Evolutionary conservation across 2,888 invertebrate species (phyloP).

Genomic region (Xanthia icteritia): DNA sequence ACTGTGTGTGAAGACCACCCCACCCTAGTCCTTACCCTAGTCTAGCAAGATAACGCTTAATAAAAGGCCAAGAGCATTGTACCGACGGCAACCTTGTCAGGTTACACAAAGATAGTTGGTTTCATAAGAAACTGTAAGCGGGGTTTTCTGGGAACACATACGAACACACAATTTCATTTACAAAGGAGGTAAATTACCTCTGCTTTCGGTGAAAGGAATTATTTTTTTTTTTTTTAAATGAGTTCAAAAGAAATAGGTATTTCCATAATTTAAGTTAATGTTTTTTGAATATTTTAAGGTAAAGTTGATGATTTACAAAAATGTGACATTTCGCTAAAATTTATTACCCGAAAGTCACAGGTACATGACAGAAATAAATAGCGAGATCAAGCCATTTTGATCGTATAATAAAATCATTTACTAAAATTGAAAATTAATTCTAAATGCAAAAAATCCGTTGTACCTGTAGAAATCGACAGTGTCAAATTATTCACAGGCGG

Average conservation of each 20-base stretch:
- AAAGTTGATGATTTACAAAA: background rate
- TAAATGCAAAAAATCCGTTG: slow-evolving; percentile 20
- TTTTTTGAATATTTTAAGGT: too few relatives aligned
- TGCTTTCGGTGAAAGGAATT: background rate
- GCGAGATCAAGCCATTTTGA: slow-evolving; percentile 29
- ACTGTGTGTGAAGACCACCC: background rate
- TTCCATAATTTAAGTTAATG: background rate
- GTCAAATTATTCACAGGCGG: slow-evolving; percentile 59
- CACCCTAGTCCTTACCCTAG: background rate
- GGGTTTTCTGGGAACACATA: background rate
- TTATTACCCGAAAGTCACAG: slow-evolving; percentile 5
- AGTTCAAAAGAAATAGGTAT: background rate
- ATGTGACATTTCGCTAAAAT: background rate
- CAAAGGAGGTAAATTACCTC: background rate
- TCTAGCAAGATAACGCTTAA: background rate
- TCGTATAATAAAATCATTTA: slow-evolving; percentile 40
- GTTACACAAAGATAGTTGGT: slow-evolving; percentile 1
- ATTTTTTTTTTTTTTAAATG: background rate
- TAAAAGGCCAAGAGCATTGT: slow-evolving; percentile 15
- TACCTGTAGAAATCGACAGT: slow-evolving; percentile 27
- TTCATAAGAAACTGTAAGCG: background rate
- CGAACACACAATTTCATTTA: slow-evolving; percentile 17
- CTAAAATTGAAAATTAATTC: slow-evolving; percentile 36
- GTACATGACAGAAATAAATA: slow-evolving; percentile 13
- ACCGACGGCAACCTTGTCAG: background rate